Evolutionary conservation across 2,113 vertebrate species (phyloP), one percentile per base, ranked within the genome.

Genomic region (Heterotis niloticus): DNA sequence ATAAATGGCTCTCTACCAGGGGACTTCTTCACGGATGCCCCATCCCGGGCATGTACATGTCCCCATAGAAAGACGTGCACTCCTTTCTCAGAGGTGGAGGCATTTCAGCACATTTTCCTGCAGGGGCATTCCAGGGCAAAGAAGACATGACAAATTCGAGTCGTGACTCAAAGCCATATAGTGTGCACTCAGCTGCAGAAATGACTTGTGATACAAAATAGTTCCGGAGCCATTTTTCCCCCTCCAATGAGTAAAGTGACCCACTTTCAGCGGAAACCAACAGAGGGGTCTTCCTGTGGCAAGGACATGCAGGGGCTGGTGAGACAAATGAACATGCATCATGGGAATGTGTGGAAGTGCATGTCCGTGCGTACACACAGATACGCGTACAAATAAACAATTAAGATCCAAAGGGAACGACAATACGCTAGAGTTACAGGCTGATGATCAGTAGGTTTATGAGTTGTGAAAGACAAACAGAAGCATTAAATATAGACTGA

Each of bases 281-380:
- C 85, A 88, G 85, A 88, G 86, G 87, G 87, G 82, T 83, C 79
- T 52, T 84, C 88, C 86, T 69, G 73, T 80, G 79, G 79, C 79
- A 80, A 80, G 79, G 79, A 76, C 79, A 76, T 20, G 57, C 79
- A 57, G 82, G 72, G 80, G 80, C 76, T 66, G 70, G 80, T 52
- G 79, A 84, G 87, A 89, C 81, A 88, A 90, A 88, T 85, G 83
- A 77, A 80, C 85, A 76, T 17, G 80, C 84, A 85, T 82, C 84
- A 82, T 79, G 85, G 87, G 87, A 87, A 86, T 88, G 84, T 74
- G 81, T 80, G 64, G 74, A 73, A n/a, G 79, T 77, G 83, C 81
- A 78, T 78, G 62, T 18, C 52, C 76, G 76, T 80, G 81, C 69
- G 74, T 16, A 72, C 26, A 80, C 79, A 78, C 75, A 51, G 13